phyloP scores from a whole-genome alignment of 2,888 invertebrate genomes.

The Aphidoletes aphidimyza region DNA sequence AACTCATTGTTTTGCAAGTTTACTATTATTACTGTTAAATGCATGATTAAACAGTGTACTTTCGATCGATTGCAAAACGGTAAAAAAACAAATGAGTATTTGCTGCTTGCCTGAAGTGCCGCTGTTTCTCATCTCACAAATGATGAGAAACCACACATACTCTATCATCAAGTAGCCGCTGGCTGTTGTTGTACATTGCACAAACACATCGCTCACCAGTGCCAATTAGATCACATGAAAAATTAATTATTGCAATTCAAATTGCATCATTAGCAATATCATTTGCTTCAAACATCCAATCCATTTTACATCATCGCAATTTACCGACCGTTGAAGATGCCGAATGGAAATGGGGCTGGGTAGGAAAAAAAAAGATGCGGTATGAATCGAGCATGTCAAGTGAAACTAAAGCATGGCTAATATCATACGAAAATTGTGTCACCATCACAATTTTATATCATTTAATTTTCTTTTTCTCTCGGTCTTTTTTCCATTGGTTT shows the following conservation, averaged over 20 bases:
- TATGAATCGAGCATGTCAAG: neutral
- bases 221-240: slow-evolving; percentile 46
- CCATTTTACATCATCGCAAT: slow-evolving; percentile 29
- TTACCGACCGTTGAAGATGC: slow-evolving; percentile 11
- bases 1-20: neutral
- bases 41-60: slow-evolving; percentile 17
- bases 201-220: neutral
- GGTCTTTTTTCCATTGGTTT: too few species aligned
- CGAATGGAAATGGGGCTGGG: neutral
- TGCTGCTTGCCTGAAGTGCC: neutral
- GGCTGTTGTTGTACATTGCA: neutral
- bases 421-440: neutral
- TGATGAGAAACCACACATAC: neutral
- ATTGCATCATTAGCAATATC: slow-evolving; percentile 38
- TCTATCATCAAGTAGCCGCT: neutral
- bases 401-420: neutral
- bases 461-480: neutral
- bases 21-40: neutral
- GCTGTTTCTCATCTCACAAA: neutral
- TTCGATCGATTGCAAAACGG: neutral
- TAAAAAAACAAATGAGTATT: neutral
- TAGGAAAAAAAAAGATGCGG: neutral
- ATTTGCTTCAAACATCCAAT: neutral
- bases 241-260: slow-evolving; percentile 48
- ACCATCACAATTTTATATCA: neutral